Conservation (phyloP, 2,113 vertebrate genomes). For the pig (Sus scrofa) region T2T-Sscrofa CM000823.6:22106001-22106500, state of each 20-base stretch:
- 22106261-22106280: not conserved
- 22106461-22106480: not conserved
- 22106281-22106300: conserved; percentile 14
- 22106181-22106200: conserved; percentile 79
- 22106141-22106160: not conserved
- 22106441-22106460: not conserved
- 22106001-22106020: not conserved
- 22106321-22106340: conserved; percentile 33
- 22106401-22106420: not conserved
- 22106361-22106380: not conserved
- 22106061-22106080: not conserved
- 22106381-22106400: not conserved
- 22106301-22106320: conserved; percentile 36
- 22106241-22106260: conserved; percentile 67
- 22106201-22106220: conserved; percentile 71
- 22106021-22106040: conserved; percentile 61
- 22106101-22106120: conserved; percentile 59
- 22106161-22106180: conserved; percentile 40
- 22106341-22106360: not conserved
- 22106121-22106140: conserved; percentile 4
- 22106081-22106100: conserved; percentile 16
- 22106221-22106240: conserved; percentile 63
- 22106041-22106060: not conserved
- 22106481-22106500: not conserved
- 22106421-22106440: not conserved